These are phyloP conservation scores for fruit fly (Drosophila melanogaster) DNA, from an alignment of 1,140 invertebrate genomes.

Conservation along the genomic window DNA sequence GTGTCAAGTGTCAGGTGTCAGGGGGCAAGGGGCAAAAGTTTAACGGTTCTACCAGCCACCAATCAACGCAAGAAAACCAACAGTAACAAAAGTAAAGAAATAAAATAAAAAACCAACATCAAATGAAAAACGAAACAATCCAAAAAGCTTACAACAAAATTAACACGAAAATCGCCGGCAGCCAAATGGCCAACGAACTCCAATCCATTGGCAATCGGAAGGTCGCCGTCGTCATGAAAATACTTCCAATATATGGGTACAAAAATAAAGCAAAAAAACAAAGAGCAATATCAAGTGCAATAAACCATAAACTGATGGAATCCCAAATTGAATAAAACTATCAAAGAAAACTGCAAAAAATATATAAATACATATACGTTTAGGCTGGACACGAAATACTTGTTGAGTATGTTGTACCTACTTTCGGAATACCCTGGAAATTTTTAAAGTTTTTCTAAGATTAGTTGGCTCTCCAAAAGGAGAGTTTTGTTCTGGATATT, in stretches of 20 bases:
- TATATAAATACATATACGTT: conserved; percentile 12
- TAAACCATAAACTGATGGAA: conserved; percentile 43
- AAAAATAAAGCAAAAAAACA: conserved; percentile 17
- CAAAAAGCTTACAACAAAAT: conserved; percentile 28
- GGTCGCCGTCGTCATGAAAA: conserved; percentile 38
- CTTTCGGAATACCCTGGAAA: background rate
- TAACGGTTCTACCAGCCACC: conserved; percentile 64
- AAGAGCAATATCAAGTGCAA: conserved; percentile 53
- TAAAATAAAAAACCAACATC: conserved; percentile 16
- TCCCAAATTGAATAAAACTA: conserved; percentile 35
- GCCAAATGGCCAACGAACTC: conserved; percentile 57
- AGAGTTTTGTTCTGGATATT: too few relatives aligned
- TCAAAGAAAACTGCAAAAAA: conserved; percentile 23
- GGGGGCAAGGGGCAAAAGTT: conserved; percentile 67
- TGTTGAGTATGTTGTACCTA: background rate
- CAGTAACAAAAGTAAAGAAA: background rate
- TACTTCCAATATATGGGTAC: conserved; percentile 1
- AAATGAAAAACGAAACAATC: conserved; percentile 37
- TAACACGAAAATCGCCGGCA: conserved; percentile 39
- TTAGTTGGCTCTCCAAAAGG: too few relatives aligned
- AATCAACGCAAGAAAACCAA: conserved; percentile 21
- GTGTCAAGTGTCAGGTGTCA: conserved; percentile 68
- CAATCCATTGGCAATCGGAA: conserved; percentile 49
- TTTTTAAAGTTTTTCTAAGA: too few relatives aligned
- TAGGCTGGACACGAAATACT: too few relatives aligned